Base-by-base conservation (phyloP, 2,888 invertebrate species). In the Mythimna impura region DNA sequence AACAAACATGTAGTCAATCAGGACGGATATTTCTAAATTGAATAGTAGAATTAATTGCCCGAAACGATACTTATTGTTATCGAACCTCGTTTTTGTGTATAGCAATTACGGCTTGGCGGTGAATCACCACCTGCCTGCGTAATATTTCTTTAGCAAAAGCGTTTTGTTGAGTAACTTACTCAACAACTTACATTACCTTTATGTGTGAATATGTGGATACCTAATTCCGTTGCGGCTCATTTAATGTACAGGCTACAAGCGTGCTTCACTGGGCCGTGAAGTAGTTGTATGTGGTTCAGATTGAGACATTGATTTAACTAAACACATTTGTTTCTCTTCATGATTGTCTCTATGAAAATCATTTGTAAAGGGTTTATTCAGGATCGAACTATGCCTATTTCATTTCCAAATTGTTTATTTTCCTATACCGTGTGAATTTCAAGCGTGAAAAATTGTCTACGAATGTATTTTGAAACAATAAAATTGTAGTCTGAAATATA, bases 151-250 rank as follows among this genome's bases (percentile, higher is more conserved):
- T 76, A 78, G 78, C 83, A 81, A 86, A 82, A 86, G 76, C 83
- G 82, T 89, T 76, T 89, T 87, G 87, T 88, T 88, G 83, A 83
- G 79, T 79, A 86, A 84, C 78, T 78, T 78, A 77, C 68, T 80
- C 76, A 78, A 78, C 74, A 71, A 72, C 82, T 78, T 78, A 62
- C 64, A 81, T 78, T 78, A 75, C 78, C 74, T 77, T n/a, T 73
- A 76, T 78, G 74, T 80, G 80, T 82, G 78, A 73, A 81, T 81
- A 75, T 73, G 69, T 71, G 67, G 76, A 78, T 81, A 86, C 88
- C 86, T 85, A 85, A 91, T 87, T 89, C 81, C 82, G 91, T 89
- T 84, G 81, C 90, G 90, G 89, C 89, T 91, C 92, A 92, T 92
- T 93, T 90, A 86, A 76, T 89, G 84, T 84, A 85, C 83, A 87